These are phyloP conservation scores for Ceratothoa steindachneri DNA, from an alignment of 2,888 invertebrate species.

Conservation along the genomic window DNA sequence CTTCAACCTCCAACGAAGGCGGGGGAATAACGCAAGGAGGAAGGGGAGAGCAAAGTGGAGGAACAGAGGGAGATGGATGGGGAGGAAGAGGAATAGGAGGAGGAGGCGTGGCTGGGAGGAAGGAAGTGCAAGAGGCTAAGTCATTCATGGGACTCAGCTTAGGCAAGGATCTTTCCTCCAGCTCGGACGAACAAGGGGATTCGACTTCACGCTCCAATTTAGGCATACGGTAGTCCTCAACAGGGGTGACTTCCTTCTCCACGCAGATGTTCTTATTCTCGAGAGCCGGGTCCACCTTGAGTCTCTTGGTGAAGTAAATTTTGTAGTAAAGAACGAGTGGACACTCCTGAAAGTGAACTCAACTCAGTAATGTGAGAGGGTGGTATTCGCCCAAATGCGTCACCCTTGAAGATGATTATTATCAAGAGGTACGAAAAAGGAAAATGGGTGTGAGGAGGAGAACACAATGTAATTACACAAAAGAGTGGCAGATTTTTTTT, in stretches of 20 bases:
- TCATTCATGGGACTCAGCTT: conserved; percentile 7
- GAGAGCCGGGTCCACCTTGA: not conserved
- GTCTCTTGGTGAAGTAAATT: not conserved
- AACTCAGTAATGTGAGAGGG: no score
- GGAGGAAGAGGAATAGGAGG: not conserved
- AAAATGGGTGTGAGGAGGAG: no score
- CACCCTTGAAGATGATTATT: no score
- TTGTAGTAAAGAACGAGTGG: conserved; percentile 6
- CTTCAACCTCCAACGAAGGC: not conserved
- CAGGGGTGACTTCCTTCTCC: not conserved
- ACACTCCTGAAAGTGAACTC: not conserved
- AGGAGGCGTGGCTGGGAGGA: not conserved
- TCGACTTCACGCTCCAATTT: not conserved
- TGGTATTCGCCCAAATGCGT: no score
- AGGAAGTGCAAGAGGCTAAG: not conserved
- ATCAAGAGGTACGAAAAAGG: no score
- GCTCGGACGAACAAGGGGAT: not conserved
- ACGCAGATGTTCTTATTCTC: not conserved
- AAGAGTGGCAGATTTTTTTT: no score
- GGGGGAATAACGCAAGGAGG: not conserved
- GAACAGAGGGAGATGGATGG: not conserved
- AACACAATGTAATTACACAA: no score
- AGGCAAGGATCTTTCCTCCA: not conserved
- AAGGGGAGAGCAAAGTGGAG: not conserved
- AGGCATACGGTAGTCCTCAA: not conserved